Conservation (phyloP, 1,140 invertebrate genomes). For the Holcopasites calliopsidis region DNA sequence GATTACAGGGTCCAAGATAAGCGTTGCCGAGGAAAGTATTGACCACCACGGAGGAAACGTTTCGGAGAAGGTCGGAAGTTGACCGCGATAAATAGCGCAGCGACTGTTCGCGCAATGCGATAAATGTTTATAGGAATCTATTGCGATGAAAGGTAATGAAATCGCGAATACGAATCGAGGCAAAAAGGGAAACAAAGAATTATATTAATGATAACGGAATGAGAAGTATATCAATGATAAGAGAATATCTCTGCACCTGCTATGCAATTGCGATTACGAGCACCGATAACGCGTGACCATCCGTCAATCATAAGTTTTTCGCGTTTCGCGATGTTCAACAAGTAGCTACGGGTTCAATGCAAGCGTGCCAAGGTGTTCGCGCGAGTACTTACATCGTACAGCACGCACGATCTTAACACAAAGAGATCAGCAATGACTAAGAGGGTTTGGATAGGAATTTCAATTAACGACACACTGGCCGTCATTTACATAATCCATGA, state of each 20-base stretch:
- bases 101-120: too few species aligned
- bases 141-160: conserved; percentile 27
- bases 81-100: not conserved
- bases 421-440: conserved; percentile 27
- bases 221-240: too few species aligned
- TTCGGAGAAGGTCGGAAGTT: conserved; percentile 31
- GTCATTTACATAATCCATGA: conserved; percentile 41
- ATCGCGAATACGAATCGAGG: not conserved
- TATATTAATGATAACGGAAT: too few species aligned
- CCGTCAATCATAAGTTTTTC: not conserved
- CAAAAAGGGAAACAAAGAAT: conserved; percentile 1
- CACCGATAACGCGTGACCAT: not conserved
- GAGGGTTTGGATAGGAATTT: not conserved
- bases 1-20: conserved; percentile 6
- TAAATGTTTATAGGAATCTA: too few species aligned
- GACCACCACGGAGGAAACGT: not conserved
- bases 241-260: not conserved
- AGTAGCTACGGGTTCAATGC: not conserved
- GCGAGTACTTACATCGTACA: not conserved
- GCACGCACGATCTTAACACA: not conserved
- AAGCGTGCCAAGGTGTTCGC: not conserved
- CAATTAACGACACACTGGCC: conserved; percentile 8
- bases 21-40: not conserved
- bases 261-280: not conserved
- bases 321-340: not conserved